Percentiles rank a stretch among this genome's conserved stretches.
These are phyloP conservation scores for Lagocephalus sceleratus DNA, from an alignment of 2,797 vertebrate species.

Conservation along the genomic window DNA sequence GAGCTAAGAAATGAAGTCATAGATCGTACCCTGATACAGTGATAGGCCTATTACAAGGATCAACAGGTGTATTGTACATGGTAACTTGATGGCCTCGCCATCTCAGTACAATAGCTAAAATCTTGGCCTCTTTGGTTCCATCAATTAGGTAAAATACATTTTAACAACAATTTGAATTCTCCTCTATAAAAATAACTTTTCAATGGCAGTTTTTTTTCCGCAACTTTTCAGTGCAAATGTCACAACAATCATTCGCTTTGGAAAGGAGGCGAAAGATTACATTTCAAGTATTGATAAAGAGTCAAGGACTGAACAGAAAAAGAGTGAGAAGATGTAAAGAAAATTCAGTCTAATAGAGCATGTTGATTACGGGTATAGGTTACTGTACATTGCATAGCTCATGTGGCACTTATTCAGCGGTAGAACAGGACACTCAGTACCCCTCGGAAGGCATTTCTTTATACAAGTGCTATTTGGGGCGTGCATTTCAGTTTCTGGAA, in stretches of 20 bases:
- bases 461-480: constrained; percentile 91
- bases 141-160: constrained; percentile 97
- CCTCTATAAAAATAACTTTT: constrained; percentile 99
- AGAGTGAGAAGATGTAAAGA: constrained; percentile 31
- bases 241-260: constrained; percentile 98
- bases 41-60: constrained; percentile 85
- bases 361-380: constrained; percentile 81
- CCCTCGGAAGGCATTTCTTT: constrained; percentile 91
- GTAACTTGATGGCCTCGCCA: constrained; percentile 83
- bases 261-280: constrained; percentile 98
- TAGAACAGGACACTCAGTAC: constrained; percentile 82
- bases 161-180: constrained; percentile 90
- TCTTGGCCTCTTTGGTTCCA: constrained; percentile 99
- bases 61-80: constrained; percentile 79
- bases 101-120: constrained; percentile 87
- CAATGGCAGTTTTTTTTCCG: constrained; percentile 91
- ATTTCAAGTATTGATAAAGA: constrained; percentile 99
- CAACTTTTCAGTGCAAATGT: constrained; percentile 99
- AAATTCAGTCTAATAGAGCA: constrained; percentile 79
- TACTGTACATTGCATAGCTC: constrained; percentile 99
- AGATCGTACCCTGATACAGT: constrained; percentile 90
- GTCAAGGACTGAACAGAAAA: constrained; percentile 81
- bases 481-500: constrained; percentile 87
- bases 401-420: constrained; percentile 82
- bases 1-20: constrained; percentile 87